Conservation (phyloP, 2,113 vertebrate species). For the Chloropsis hardwickii region DNA sequence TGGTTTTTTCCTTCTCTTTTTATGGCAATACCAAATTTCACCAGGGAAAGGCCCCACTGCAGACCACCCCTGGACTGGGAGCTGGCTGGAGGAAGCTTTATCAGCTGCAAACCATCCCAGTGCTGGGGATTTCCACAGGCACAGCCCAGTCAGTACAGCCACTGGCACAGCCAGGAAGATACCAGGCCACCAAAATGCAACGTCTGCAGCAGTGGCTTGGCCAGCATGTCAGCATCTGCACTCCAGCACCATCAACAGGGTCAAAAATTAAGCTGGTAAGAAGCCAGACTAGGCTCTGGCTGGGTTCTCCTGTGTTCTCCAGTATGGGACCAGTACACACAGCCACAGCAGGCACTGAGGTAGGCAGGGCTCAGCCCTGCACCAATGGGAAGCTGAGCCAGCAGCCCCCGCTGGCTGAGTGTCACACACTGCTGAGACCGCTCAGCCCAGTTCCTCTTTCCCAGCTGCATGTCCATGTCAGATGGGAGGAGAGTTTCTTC, state of each 20-base stretch:
- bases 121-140: background rate
- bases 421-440: rapidly evolving
- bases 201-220: background rate
- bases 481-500: background rate
- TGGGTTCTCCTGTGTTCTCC: background rate
- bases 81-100: background rate
- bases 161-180: background rate
- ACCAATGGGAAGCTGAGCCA: background rate
- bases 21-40: background rate
- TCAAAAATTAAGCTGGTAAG: background rate
- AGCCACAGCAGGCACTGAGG: background rate
- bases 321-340: background rate
- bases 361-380: background rate
- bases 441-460: background rate
- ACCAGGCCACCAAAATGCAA: background rate
- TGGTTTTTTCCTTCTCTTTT: background rate
- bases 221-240: background rate
- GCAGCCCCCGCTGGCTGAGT: background rate
- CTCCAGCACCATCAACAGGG: background rate
- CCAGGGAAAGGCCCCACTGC: background rate
- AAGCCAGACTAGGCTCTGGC: background rate
- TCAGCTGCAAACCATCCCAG: background rate
- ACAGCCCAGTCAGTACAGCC: background rate
- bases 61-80: background rate
- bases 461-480: background rate